These are phyloP conservation scores for Zonitis immaculata DNA, from an alignment of 2,888 invertebrate genomes.

Conservation along the genomic window DNA sequence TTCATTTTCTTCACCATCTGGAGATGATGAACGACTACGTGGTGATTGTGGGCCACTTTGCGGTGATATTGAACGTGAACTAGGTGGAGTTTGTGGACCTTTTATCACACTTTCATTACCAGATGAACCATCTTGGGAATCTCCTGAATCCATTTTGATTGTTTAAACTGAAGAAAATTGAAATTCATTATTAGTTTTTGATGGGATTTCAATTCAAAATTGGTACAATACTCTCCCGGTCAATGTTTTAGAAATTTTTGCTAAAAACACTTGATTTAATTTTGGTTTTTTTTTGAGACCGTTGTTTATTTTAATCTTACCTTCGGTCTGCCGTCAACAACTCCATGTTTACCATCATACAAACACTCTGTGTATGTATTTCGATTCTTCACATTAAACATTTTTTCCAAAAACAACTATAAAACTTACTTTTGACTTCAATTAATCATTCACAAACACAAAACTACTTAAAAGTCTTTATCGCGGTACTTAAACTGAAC, in stretches of 20 bases:
- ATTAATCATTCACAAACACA: not conserved
- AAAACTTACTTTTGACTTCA: slow-evolving; percentile 21
- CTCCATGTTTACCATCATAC: slow-evolving; percentile 44
- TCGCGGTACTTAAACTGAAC: slow-evolving; percentile 34
- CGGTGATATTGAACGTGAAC: slow-evolving; percentile 26
- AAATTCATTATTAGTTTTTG: not conserved
- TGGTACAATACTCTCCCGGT: not conserved
- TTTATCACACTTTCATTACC: slow-evolving; percentile 42
- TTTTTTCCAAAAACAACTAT: slow-evolving; percentile 38
- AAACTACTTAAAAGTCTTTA: not conserved
- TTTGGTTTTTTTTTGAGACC: slow-evolving; percentile 38
- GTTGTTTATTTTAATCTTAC: slow-evolving; percentile 47
- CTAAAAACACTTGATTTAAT: slow-evolving; percentile 30
- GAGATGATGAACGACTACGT: slow-evolving; percentile 13
- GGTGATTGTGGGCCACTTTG: slow-evolving; percentile 28
- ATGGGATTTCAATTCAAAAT: not conserved
- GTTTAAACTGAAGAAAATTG: not conserved
- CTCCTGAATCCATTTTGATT: slow-evolving; percentile 56
- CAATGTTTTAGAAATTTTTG: not conserved
- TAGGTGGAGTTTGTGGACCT: slow-evolving; percentile 30
- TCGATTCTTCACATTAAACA: slow-evolving; percentile 44
- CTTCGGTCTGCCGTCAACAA: slow-evolving; percentile 42
- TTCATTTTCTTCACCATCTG: slow-evolving; percentile 6
- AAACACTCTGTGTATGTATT: slow-evolving; percentile 45
- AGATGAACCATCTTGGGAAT: slow-evolving; percentile 54